phyloP scores from a whole-genome alignment of 2,113 vertebrate species.

The Varanus komodoensis region DNA sequence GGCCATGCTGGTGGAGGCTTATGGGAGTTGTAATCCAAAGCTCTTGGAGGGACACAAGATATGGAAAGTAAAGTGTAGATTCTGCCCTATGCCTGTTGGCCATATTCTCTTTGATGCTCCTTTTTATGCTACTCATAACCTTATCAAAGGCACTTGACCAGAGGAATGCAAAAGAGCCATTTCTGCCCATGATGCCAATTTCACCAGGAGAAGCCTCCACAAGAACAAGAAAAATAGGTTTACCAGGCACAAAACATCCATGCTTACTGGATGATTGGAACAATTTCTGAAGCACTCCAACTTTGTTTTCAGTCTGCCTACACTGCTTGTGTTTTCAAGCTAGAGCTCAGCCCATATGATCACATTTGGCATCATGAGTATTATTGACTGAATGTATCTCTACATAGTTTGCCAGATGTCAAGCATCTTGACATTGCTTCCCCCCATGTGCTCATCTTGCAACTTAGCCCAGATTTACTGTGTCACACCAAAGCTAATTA shows the following conservation, averaged over 20 bases:
- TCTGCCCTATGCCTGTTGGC: neutral
- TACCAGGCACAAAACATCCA: neutral
- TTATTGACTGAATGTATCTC: neutral
- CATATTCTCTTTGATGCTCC: neutral
- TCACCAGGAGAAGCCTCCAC: neutral
- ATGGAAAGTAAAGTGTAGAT: neutral
- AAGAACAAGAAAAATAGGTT: neutral
- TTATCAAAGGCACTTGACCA: neutral
- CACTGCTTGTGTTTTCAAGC: constrained; percentile 40
- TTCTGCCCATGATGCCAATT: neutral
- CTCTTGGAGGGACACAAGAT: too few species aligned
- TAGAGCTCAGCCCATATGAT: neutral
- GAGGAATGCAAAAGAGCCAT: neutral
- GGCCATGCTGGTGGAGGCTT: too few species aligned
- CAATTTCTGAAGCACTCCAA: constrained; percentile 1
- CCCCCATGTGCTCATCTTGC: neutral
- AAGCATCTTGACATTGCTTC: neutral
- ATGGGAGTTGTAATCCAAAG: too few species aligned
- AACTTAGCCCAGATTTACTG: neutral
- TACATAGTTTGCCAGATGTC: neutral
- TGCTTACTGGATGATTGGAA: neutral
- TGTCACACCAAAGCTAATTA: neutral
- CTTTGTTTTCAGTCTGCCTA: constrained; percentile 17
- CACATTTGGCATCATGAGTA: neutral
- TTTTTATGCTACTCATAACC: neutral